These are phyloP conservation scores for Hirudo medicinalis DNA, from an alignment of 1,140 invertebrate genomes.

Conservation along the genomic window DNA sequence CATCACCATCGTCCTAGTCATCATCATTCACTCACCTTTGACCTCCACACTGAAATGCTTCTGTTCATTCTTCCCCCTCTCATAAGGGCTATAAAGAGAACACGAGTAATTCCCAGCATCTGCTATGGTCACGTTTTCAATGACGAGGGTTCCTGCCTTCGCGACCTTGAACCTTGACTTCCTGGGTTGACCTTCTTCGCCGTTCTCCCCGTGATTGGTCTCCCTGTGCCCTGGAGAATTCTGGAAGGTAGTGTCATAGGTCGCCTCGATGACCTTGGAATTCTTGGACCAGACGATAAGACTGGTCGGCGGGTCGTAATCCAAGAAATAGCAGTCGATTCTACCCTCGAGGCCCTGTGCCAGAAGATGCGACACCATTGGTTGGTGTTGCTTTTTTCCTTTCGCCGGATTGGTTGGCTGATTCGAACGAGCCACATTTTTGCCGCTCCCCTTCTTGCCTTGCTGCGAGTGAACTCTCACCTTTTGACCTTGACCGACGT, in stretches of 20 bases:
- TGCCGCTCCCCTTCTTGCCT: no score
- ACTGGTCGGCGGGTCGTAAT: constrained; percentile 82
- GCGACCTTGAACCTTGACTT: constrained; percentile 11
- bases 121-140: constrained; percentile 28
- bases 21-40: not conserved
- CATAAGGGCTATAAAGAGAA: constrained; percentile 70
- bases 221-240: not conserved
- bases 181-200: not conserved
- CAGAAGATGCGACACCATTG: constrained; percentile 61
- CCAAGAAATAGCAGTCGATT: constrained; percentile 79
- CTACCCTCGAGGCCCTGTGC: constrained; percentile 81
- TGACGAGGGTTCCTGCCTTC: constrained; percentile 29
- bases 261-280: constrained; percentile 21
- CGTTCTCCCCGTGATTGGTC: not conserved
- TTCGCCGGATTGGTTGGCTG: no score
- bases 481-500: no score
- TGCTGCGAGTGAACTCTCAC: no score
- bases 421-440: no score
- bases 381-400: constrained; percentile 44
- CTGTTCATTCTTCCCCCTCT: not conserved
- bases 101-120: constrained; percentile 79
- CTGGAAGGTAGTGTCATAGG: not conserved
- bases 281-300: constrained; percentile 71
- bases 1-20: not conserved
- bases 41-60: not conserved